Evolutionary conservation across 1,140 invertebrate genomes (phyloP), one percentile per base, ranked within the genome.

Genomic region (Sipha flava): DNA sequence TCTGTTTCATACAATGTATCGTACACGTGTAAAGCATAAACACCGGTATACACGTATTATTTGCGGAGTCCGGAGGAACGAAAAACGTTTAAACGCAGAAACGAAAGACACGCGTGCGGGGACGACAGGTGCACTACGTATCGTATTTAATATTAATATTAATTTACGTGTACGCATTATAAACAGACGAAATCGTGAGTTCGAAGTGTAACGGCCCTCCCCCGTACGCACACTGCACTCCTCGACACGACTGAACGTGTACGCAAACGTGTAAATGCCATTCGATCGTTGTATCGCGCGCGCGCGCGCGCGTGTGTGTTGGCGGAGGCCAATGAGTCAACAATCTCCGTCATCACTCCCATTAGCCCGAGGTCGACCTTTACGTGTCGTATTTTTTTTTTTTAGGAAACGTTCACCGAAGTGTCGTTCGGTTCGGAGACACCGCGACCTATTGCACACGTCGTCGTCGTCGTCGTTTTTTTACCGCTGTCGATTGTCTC

Each of bases 311-410:
- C 7, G 1, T 21, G 16, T 18, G 34, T 26, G 23, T 26, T 14
- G 37, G 21, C 12, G 21, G 64, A 66, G 64, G 64, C 37, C 37
- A 66, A 66, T 43, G 64, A 66, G 64, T 66, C 64, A 43, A 66
- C 37, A 66, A 66, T 66, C 62, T 23, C 62, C n/a, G 34, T 7
- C 34, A 66, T 66, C 64, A 21, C 34, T 66, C 64, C 37, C 37
- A 66, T 66, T 66, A 66, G 34, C n/a, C 59, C n/a, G 59, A 64
- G 31, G 59, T 64, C 59, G 59, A 64, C 59, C 31, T 64, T 64
- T 64, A 37, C 57, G 57, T 62, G 59, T 66, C 31, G 40, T 40
- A 66, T n/a, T 64, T 66, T 64, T 66, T n/a, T 64, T 66, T 64
- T 66, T 66, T 21, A 66, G 62, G n/a, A 40, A 40, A 66, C 34